A percentile compares a stretch with the other conserved stretches of the same genome.
These are phyloP conservation scores for Cotesia congregata DNA, from an alignment of 2,888 invertebrate species.

Conservation along the genomic window DNA sequence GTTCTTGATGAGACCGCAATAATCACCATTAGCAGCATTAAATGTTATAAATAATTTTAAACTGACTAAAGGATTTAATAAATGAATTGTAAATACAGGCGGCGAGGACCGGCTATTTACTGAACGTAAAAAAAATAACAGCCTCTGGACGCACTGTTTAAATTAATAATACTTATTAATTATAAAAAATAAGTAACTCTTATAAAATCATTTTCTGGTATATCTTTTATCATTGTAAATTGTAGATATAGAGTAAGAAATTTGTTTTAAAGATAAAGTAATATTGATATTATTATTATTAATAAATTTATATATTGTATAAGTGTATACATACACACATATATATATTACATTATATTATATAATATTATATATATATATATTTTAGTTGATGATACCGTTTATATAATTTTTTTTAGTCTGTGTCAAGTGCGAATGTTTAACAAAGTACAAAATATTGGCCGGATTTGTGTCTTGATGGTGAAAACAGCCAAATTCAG, in stretches of 20 bases:
- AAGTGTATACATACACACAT: constrained; percentile 37
- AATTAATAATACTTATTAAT: neutral
- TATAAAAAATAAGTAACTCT: neutral
- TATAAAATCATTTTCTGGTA: constrained; percentile 31
- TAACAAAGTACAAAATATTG: constrained; percentile 41
- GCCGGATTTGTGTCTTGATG: constrained; percentile 23
- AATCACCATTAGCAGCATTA: constrained; percentile 44
- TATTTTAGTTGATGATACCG: constrained; percentile 24
- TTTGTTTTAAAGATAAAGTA: constrained; percentile 48
- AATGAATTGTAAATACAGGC: constrained; percentile 25
- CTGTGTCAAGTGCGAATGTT: constrained; percentile 37
- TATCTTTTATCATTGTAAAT: constrained; percentile 51
- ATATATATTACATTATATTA: neutral
- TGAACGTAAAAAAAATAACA: constrained; percentile 19
- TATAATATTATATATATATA: constrained; percentile 45
- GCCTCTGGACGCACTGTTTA: constrained; percentile 19
- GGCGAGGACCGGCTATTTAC: constrained; percentile 3
- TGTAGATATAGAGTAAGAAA: constrained; percentile 63
- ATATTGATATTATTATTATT: constrained; percentile 40
- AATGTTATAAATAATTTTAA: constrained; percentile 45
- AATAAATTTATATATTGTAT: constrained; percentile 39
- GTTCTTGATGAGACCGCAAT: constrained; percentile 70
- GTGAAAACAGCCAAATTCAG: constrained; percentile 13
- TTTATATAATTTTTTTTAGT: constrained; percentile 34
- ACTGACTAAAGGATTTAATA: constrained; percentile 15